phyloP scores from a whole-genome alignment of 2,797 vertebrate species.

The Protonibea diacanthus region DNA sequence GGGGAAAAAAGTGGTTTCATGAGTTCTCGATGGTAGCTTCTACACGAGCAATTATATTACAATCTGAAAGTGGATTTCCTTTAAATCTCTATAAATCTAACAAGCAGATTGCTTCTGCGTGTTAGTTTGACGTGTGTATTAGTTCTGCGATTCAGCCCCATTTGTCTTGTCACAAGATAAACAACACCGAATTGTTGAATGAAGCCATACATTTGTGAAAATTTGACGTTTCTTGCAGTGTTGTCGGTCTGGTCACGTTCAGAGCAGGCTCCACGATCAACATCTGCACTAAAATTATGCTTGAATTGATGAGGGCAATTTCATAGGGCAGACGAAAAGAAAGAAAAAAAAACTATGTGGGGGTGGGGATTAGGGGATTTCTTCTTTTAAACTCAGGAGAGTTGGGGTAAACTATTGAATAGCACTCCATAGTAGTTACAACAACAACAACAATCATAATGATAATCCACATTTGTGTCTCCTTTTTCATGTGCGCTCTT shows the following conservation, averaged over 20 bases:
- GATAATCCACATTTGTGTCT: background rate
- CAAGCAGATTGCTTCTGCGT: background rate
- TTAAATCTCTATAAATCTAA: background rate
- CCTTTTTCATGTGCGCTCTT: background rate
- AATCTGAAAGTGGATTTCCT: background rate
- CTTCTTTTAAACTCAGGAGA: background rate
- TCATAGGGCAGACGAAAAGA: constrained; percentile 63
- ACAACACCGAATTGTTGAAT: background rate
- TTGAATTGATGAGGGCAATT: constrained; percentile 92
- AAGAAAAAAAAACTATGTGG: constrained; percentile 53
- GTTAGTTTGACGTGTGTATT: no score
- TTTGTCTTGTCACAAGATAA: background rate
- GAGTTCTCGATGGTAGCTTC: background rate
- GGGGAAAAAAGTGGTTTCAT: background rate
- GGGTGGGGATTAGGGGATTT: constrained; percentile 58
- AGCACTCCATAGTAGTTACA: background rate
- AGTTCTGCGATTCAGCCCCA: background rate
- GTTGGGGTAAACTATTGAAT: background rate
- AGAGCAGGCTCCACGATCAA: constrained; percentile 76
- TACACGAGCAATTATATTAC: no score
- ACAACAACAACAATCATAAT: constrained; percentile 1
- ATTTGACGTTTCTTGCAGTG: constrained; percentile 29
- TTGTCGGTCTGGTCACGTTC: constrained; percentile 83
- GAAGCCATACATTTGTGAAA: background rate
- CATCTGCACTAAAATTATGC: constrained; percentile 85